Conservation (phyloP, 2,888 invertebrate genomes). For the Papilio protenor region DNA sequence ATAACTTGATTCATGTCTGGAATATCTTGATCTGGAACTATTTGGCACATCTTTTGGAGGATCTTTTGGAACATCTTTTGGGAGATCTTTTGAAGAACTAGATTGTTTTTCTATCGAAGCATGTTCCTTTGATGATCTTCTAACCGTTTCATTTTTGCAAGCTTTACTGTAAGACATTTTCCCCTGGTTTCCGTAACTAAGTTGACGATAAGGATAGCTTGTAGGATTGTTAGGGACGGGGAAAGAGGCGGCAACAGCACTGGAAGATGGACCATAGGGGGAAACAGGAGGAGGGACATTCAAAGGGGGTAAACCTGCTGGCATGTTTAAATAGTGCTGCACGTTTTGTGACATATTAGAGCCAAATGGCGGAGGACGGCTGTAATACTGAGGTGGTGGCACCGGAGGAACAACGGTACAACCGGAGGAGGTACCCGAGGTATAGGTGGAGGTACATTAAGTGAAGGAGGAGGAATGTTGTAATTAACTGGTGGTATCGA, state of each 20-base stretch:
- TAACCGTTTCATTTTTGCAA: constrained; percentile 44
- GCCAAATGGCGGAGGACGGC: constrained; percentile 54
- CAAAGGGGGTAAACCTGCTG: constrained; percentile 45
- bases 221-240: constrained; percentile 45
- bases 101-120: constrained; percentile 14
- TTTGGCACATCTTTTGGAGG: constrained; percentile 41
- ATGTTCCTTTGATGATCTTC: constrained; percentile 4
- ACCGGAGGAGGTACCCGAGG: constrained; percentile 45
- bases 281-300: constrained; percentile 49
- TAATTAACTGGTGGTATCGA: constrained; percentile 68
- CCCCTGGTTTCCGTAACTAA: constrained; percentile 42
- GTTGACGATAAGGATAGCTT: constrained; percentile 48
- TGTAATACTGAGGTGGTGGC: constrained; percentile 54
- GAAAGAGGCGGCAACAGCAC: constrained; percentile 48
- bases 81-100: constrained; percentile 15
- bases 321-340: constrained; percentile 49
- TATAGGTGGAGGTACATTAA: constrained; percentile 52
- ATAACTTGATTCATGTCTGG: constrained; percentile 48
- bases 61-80: constrained; percentile 23
- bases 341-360: constrained; percentile 49
- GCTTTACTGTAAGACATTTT: constrained; percentile 10
- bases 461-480: constrained; percentile 66
- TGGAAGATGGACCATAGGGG: constrained; percentile 44
- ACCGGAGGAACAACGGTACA: constrained; percentile 48
- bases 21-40: constrained; percentile 52